Evolutionary conservation across 2,888 invertebrate species (phyloP).

Genomic region (Acleris emargana): DNA sequence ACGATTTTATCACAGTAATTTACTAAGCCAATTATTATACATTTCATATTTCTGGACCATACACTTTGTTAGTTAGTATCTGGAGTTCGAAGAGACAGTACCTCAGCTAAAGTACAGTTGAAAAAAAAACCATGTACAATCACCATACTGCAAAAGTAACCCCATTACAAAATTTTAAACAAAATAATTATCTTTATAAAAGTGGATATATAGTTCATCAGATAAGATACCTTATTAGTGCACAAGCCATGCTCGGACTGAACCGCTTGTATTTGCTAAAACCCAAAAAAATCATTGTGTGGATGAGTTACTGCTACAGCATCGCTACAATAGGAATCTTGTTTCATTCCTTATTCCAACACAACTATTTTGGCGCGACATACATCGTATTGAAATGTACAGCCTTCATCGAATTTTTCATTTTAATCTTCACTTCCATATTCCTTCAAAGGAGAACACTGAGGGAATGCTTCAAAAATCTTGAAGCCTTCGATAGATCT

Average conservation of each 20-base stretch:
- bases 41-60: background rate
- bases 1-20: constrained; percentile 27
- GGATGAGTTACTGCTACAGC: constrained; percentile 44
- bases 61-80: constrained; percentile 2
- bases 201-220: constrained; percentile 41
- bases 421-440: constrained; percentile 49
- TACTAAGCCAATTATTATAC: constrained; percentile 10
- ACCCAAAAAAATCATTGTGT: constrained; percentile 41
- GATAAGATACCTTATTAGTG: constrained; percentile 45
- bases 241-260: constrained; percentile 50
- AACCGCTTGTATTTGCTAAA: constrained; percentile 53
- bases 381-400: constrained; percentile 51
- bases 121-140: constrained; percentile 10
- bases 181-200: constrained; percentile 44
- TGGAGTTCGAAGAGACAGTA: constrained; percentile 1
- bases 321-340: constrained; percentile 37
- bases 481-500: constrained; percentile 55
- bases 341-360: constrained; percentile 39
- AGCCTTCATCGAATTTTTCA: constrained; percentile 49
- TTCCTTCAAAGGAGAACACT: constrained; percentile 50
- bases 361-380: constrained; percentile 41
- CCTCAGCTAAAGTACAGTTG: background rate
- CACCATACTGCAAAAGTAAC: constrained; percentile 49
- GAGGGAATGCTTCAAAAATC: constrained; percentile 49
- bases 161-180: constrained; percentile 43